These are phyloP conservation scores for Hippoglossus stenolepis DNA, from an alignment of 2,113 vertebrate species.

Conservation along the genomic window DNA sequence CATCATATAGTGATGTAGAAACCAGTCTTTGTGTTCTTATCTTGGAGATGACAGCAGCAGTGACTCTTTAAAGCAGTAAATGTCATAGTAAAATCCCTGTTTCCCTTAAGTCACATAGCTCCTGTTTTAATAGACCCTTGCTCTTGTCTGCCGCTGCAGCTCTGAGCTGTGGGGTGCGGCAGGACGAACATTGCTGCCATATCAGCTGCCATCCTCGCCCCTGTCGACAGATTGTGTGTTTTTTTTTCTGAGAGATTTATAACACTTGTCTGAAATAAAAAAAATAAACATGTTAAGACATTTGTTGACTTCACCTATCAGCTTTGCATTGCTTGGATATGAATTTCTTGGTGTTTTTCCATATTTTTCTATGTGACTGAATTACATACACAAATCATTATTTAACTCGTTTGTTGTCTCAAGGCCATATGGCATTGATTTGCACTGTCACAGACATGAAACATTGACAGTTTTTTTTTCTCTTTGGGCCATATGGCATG, in stretches of 20 bases:
- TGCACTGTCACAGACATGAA: slow-evolving; percentile 60
- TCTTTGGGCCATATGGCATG: slow-evolving; percentile 72
- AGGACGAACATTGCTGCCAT: not conserved
- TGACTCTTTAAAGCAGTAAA: slow-evolving; percentile 45
- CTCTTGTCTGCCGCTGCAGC: slow-evolving; percentile 27
- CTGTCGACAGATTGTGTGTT: not conserved
- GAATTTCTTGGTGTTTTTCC: slow-evolving; percentile 13
- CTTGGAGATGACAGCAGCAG: slow-evolving; percentile 32
- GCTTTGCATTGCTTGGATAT: not conserved
- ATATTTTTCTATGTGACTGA: slow-evolving; percentile 1
- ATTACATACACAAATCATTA: slow-evolving; percentile 46
- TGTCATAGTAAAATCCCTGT: slow-evolving; percentile 39
- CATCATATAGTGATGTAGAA: slow-evolving; percentile 2
- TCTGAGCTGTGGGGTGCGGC: not conserved
- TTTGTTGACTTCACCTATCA: not conserved
- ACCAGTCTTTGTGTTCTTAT: slow-evolving; percentile 24
- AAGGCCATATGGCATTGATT: slow-evolving; percentile 71
- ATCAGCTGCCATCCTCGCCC: not conserved
- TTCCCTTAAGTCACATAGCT: slow-evolving; percentile 41
- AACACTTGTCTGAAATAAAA: too few species aligned
- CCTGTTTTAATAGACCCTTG: slow-evolving; percentile 31
- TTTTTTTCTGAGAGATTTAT: too few species aligned
- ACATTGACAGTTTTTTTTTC: slow-evolving; percentile 54
- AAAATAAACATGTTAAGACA: too few species aligned
- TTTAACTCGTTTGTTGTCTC: slow-evolving; percentile 54